A percentile compares a stretch with the other conserved stretches of the same genome.
These are phyloP conservation scores for Hemitrygon akajei DNA, from an alignment of 2,797 vertebrate genomes.

Conservation along the genomic window DNA sequence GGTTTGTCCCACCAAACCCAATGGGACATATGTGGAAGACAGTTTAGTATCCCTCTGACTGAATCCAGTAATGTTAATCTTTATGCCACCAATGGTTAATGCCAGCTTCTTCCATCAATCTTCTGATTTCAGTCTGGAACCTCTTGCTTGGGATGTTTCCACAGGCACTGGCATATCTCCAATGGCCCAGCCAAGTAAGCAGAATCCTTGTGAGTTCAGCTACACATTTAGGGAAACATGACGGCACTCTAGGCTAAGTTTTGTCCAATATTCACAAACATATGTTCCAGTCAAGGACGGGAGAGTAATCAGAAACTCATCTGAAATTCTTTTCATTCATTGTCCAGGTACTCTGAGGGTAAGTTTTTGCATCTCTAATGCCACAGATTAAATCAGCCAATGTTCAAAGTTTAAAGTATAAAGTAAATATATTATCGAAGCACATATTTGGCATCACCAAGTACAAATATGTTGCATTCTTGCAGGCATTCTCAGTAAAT, in stretches of 20 bases:
- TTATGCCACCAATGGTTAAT: background rate
- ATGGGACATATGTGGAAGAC: background rate
- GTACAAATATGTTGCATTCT: too few species aligned
- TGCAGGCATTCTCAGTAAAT: too few species aligned
- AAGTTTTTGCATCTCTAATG: background rate
- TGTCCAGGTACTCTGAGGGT: background rate
- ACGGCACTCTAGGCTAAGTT: background rate
- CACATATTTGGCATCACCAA: too few species aligned
- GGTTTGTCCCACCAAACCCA: slow-evolving; percentile 11
- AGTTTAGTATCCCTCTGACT: background rate
- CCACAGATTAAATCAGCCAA: background rate
- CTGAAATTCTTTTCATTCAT: background rate
- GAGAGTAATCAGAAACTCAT: background rate
- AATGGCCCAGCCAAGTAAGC: background rate
- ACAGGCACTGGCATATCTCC: background rate
- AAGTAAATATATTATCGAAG: too few species aligned
- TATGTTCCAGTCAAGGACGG: background rate
- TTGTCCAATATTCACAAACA: background rate
- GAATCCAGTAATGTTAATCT: background rate
- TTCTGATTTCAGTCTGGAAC: background rate
- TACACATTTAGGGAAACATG: background rate
- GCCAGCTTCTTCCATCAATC: background rate
- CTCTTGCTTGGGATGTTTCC: background rate
- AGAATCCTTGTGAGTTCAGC: background rate
- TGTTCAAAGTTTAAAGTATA: too few species aligned